Base-by-base conservation (phyloP, 2,888 invertebrate genomes). In the Pterostichus madidus region DNA sequence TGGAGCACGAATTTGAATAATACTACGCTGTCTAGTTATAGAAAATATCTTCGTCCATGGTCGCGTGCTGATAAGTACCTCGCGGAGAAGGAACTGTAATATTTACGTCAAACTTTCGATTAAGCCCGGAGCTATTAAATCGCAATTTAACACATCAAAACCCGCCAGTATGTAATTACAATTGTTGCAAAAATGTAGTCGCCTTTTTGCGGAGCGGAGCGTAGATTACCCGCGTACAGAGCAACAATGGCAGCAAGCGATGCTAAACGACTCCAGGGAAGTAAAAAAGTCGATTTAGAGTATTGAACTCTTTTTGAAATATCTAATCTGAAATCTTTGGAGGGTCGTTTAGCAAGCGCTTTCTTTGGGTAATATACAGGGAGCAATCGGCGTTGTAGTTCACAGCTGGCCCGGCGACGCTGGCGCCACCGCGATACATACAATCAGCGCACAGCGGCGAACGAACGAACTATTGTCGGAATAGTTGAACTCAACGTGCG, bases 311-410 rank as follows among this genome's bases (percentile, higher is more conserved):
- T 87, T 64, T 79, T 85, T 86, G 86, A 88, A 88, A 88, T 88
- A 89, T 89, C 88, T 88, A 88, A 89, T 88, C 88, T 88, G 87
- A 87, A 88, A 88, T 89, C 88, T 89, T 88, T 87, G 87, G 88
- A 88, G 88, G 87, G 88, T 88, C 88, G 88, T 88, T 89, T 88
- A 87, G 87, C 86, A 86, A 86, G 86, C 85, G 84, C 82, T 82
- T 82, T 77, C 78, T 83, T 83, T 68, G 56, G 78, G 78, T 78
- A 78, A 78, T 78, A 78, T 44, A 78, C 59, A 78, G 59, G 59
- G 78, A 78, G 78, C 78, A 78, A 78, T 78, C 78, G 10, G 35
- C 61, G 46, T 24, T 78, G 61, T 78, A 78, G 59, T 61, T 78
- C 46, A 13, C 59, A 78, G 61, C 76, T 71, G 71, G 31, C 10